A percentile compares a stretch with the other conserved stretches of the same genome.
Conservation (phyloP, 2,888 invertebrate species). For the Drosophila vallismaia region DNA sequence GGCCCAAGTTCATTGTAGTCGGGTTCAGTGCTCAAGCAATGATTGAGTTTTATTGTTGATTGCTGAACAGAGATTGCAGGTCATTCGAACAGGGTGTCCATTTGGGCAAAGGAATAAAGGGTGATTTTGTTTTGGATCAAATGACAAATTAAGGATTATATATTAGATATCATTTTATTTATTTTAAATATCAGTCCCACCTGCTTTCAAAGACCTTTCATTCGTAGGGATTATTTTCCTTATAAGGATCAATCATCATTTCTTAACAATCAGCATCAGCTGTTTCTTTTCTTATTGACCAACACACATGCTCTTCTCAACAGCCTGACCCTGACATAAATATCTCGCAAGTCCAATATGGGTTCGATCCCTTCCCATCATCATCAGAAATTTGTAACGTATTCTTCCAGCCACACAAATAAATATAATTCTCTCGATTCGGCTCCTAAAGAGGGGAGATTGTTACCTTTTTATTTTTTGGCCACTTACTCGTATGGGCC, state of each 20-base stretch:
- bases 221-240: neutral
- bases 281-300: conserved; percentile 19
- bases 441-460: conserved; percentile 28
- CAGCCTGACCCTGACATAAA: conserved; percentile 49
- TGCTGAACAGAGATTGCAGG: conserved; percentile 41
- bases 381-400: conserved; percentile 35
- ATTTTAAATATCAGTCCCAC: neutral
- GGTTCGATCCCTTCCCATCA: conserved; percentile 15
- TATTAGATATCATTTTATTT: too few species aligned
- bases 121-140: neutral
- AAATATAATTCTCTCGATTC: conserved; percentile 18
- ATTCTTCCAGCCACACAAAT: conserved; percentile 19
- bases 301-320: conserved; percentile 19
- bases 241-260: conserved; percentile 9
- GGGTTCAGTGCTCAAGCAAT: conserved; percentile 50
- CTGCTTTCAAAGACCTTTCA: neutral
- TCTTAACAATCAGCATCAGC: conserved; percentile 22
- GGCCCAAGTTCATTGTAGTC: conserved; percentile 37
- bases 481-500: conserved; percentile 31
- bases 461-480: conserved; percentile 23
- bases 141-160: too few species aligned
- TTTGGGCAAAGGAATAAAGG: conserved; percentile 1
- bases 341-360: conserved; percentile 38
- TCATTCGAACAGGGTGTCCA: conserved; percentile 30
- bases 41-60: conserved; percentile 56